phyloP scores from a whole-genome alignment of 2,113 vertebrate genomes.

The Oxyura jamaicensis region DNA sequence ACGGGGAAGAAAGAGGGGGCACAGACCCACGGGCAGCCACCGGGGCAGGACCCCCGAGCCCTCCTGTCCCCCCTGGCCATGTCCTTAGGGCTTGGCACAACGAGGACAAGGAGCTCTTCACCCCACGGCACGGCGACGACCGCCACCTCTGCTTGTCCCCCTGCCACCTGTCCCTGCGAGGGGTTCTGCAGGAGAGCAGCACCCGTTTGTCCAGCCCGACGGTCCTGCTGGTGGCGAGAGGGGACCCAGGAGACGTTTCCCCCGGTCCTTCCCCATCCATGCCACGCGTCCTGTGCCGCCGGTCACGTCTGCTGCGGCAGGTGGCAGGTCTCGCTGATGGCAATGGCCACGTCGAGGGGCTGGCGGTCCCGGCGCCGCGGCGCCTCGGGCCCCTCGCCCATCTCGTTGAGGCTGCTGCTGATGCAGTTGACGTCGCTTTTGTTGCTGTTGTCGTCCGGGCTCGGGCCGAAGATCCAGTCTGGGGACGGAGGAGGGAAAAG shows the following conservation, averaged over 20 bases:
- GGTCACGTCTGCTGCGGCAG: slow-evolving; percentile 73
- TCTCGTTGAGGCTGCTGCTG: slow-evolving; percentile 77
- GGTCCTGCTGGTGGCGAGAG: background rate
- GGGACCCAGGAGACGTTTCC: background rate
- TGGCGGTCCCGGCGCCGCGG: background rate
- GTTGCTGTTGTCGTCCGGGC: slow-evolving; percentile 71
- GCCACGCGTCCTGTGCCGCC: background rate
- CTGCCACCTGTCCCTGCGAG: background rate
- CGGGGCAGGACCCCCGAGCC: background rate
- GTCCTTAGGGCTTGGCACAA: background rate
- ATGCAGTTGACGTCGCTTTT: slow-evolving; percentile 84
- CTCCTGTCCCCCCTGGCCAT: background rate
- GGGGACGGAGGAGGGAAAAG: slow-evolving; percentile 13
- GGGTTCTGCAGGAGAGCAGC: background rate
- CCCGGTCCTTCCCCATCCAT: too few species aligned
- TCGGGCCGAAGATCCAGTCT: slow-evolving; percentile 85
- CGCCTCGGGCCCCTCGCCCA: slow-evolving; percentile 55
- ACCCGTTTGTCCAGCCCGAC: background rate
- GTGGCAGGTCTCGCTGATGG: slow-evolving; percentile 77
- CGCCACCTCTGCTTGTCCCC: background rate
- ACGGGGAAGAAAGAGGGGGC: slow-evolving; percentile 1
- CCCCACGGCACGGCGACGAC: rapidly evolving
- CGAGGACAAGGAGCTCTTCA: background rate
- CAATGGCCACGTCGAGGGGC: slow-evolving; percentile 78
- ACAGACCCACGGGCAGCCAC: background rate